Conservation (phyloP, 2,797 vertebrate genomes). For the Leucoraja ocellata region DNA sequence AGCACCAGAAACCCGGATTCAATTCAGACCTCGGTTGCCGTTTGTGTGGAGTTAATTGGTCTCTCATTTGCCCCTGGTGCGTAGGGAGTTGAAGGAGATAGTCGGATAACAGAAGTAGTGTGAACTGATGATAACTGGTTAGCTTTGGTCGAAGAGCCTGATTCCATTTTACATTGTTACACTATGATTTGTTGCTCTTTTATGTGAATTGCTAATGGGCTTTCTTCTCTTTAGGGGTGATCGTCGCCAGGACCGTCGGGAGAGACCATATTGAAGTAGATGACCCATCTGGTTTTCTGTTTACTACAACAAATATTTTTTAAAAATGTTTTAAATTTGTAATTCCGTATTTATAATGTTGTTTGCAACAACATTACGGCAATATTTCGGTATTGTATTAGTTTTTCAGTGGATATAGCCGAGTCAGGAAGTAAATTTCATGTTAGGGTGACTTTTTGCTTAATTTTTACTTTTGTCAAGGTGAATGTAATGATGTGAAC, state of each 20-base stretch:
- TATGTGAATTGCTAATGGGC: background rate
- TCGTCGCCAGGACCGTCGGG: conserved; percentile 87
- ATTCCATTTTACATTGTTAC: no score
- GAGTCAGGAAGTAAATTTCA: conserved; percentile 50
- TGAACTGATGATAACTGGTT: no score
- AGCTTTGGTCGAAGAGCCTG: no score
- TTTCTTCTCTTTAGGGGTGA: conserved; percentile 63
- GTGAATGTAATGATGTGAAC: conserved; percentile 47
- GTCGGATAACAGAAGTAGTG: no score
- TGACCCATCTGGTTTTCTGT: conserved; percentile 55
- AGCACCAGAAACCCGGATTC: no score
- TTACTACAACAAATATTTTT: conserved; percentile 81
- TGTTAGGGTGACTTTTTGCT: conserved; percentile 55
- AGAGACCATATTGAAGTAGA: conserved; percentile 76
- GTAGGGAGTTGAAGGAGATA: no score
- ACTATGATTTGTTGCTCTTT: background rate
- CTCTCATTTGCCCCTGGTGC: no score
- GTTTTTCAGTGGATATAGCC: conserved; percentile 53
- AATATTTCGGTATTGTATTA: conserved; percentile 60
- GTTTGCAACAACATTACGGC: conserved; percentile 63
- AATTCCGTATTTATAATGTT: conserved; percentile 86
- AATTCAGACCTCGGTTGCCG: no score
- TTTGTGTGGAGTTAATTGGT: no score
- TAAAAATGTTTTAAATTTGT: conserved; percentile 90
- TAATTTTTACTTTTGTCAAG: conserved; percentile 45